Percentiles rank a stretch among this genome's conserved stretches.
Evolutionary conservation across 1,140 invertebrate genomes (phyloP).

Genomic region (Antheraea mylitta): DNA sequence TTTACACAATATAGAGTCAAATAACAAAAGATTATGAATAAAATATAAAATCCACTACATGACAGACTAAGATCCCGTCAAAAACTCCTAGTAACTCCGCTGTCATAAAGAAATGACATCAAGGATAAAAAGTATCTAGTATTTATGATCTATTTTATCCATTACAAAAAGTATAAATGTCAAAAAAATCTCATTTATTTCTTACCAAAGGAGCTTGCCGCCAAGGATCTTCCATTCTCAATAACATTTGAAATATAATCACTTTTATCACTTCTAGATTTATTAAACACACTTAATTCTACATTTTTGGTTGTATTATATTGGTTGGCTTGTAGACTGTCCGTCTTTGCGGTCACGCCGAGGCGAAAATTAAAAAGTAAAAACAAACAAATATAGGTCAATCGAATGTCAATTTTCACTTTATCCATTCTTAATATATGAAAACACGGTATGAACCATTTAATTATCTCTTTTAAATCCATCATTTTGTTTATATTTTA

Average conservation of each 20-base stretch:
- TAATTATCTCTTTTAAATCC: constrained; percentile 71
- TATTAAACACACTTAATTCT: constrained; percentile 8
- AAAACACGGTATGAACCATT: constrained; percentile 73
- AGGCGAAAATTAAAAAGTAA: constrained; percentile 52
- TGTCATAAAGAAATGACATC: too few species aligned
- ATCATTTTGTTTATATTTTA: constrained; percentile 39
- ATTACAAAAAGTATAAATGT: too few species aligned
- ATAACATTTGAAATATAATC: constrained; percentile 8
- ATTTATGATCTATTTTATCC: too few species aligned
- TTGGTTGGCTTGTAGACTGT: neutral
- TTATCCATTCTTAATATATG: constrained; percentile 47
- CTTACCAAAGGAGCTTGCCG: constrained; percentile 5
- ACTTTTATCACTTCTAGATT: constrained; percentile 5
- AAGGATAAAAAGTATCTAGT: too few species aligned
- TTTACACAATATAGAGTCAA: too few species aligned
- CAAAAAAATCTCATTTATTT: too few species aligned
- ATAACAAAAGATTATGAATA: too few species aligned
- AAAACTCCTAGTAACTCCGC: too few species aligned
- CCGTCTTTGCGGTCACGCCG: neutral
- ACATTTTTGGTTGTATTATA: constrained; percentile 9
- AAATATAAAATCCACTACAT: too few species aligned
- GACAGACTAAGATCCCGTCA: too few species aligned
- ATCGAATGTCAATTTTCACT: constrained; percentile 40
- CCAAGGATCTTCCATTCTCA: neutral
- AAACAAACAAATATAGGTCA: constrained; percentile 54